Conservation (phyloP, 1,140 invertebrate genomes). For the Pararge aegeria region DNA sequence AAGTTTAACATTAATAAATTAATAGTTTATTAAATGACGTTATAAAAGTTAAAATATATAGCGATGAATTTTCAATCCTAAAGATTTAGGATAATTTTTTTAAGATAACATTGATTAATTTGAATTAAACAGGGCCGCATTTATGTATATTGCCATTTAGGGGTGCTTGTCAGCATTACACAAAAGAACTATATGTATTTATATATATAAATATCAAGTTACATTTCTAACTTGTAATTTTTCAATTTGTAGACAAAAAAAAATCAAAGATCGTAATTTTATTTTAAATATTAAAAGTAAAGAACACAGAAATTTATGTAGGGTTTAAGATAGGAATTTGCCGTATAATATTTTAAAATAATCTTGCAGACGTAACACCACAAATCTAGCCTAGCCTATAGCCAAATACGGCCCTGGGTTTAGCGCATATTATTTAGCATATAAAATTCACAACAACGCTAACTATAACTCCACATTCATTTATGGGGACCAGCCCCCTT, state of each 20-base stretch:
- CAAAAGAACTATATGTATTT: too few relatives aligned
- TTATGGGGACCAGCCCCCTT: constrained; percentile 63
- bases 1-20: neutral
- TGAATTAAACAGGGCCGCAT: neutral
- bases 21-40: neutral
- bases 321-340: too few relatives aligned
- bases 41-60: neutral
- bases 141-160: neutral
- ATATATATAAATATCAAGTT: too few relatives aligned
- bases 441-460: constrained; percentile 70
- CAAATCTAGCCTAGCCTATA: neutral
- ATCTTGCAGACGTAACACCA: too few relatives aligned
- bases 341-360: too few relatives aligned
- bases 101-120: constrained; percentile 6
- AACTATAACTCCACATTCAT: constrained; percentile 44
- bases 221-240: too few relatives aligned
- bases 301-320: too few relatives aligned
- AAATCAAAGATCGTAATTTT: too few relatives aligned
- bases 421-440: constrained; percentile 38
- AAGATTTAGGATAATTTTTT: neutral
- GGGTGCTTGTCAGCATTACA: too few relatives aligned
- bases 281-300: too few relatives aligned
- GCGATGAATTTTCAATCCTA: neutral
- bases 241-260: too few relatives aligned
- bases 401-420: neutral